Evolutionary conservation across 2,888 invertebrate genomes (phyloP).

Genomic region (Nematopogon swammerdamellus): DNA sequence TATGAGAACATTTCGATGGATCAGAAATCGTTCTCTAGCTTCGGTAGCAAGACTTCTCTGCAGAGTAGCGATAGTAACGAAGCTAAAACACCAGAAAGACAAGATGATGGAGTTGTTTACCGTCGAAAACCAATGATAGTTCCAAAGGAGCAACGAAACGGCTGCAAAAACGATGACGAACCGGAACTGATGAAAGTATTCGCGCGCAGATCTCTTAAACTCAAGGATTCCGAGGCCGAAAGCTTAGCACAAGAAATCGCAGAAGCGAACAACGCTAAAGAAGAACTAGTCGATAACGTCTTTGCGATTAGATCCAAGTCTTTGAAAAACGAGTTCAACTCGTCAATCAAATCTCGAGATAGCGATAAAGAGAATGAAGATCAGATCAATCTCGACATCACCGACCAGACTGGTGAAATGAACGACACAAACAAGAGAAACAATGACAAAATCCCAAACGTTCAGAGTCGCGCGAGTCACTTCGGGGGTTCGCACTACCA

Average conservation of each 20-base stretch:
- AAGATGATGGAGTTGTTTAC: conserved; percentile 50
- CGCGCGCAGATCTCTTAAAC: conserved; percentile 73
- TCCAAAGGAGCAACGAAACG: conserved; percentile 34
- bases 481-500: conserved; percentile 44
- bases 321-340: conserved; percentile 46
- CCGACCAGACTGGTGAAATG: conserved; percentile 25
- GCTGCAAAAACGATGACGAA: conserved; percentile 61
- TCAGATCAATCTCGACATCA: conserved; percentile 10
- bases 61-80: conserved; percentile 47
- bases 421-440: background rate
- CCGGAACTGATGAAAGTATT: conserved; percentile 82
- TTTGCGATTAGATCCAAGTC: conserved; percentile 30
- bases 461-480: conserved; percentile 41
- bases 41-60: conserved; percentile 47
- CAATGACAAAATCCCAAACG: conserved; percentile 33
- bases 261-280: conserved; percentile 32
- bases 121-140: conserved; percentile 52
- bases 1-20: conserved; percentile 46
- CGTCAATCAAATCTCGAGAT: conserved; percentile 59
- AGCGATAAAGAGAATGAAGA: conserved; percentile 73
- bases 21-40: conserved; percentile 46
- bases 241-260: conserved; percentile 57
- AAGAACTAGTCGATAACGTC: conserved; percentile 22
- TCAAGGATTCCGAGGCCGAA: conserved; percentile 68
- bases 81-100: conserved; percentile 33